Evolutionary conservation across 2,113 vertebrate species (phyloP).

Genomic region (Stictonetta naevosa): DNA sequence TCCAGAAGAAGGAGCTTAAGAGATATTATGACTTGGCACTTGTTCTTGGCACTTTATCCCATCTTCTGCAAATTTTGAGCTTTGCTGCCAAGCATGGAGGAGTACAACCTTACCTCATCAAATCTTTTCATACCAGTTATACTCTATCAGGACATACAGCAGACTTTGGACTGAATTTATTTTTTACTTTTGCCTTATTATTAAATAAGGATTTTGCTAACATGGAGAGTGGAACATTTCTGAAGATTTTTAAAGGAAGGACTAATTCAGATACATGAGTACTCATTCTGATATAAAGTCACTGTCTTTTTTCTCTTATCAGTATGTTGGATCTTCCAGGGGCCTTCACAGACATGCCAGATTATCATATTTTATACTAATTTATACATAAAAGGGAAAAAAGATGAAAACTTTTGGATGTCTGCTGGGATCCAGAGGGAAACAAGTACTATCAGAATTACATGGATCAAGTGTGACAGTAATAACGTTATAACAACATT

Average conservation of each 20-base stretch:
- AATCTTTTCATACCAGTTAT: background rate
- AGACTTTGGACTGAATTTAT: background rate
- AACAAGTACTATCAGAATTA: background rate
- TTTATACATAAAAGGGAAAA: background rate
- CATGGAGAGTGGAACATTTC: background rate
- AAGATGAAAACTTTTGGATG: slow-evolving; percentile 6
- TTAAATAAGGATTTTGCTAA: background rate
- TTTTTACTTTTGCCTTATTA: background rate
- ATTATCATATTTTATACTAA: slow-evolving; percentile 22
- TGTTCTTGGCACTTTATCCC: background rate
- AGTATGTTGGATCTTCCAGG: background rate
- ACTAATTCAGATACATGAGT: background rate
- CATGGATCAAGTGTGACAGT: background rate
- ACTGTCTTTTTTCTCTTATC: background rate
- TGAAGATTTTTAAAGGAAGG: background rate
- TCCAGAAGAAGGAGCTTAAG: slow-evolving; percentile 18
- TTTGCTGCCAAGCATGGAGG: slow-evolving; percentile 9
- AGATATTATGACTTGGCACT: background rate
- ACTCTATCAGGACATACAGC: background rate
- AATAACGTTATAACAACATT: background rate
- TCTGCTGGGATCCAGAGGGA: background rate
- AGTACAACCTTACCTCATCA: background rate
- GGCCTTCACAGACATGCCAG: background rate
- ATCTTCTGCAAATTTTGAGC: background rate
- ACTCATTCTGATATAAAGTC: background rate